Conservation (phyloP, 37 sponge, comb jelly and placozoan genomes). For the Hormiphora californensis region DNA sequence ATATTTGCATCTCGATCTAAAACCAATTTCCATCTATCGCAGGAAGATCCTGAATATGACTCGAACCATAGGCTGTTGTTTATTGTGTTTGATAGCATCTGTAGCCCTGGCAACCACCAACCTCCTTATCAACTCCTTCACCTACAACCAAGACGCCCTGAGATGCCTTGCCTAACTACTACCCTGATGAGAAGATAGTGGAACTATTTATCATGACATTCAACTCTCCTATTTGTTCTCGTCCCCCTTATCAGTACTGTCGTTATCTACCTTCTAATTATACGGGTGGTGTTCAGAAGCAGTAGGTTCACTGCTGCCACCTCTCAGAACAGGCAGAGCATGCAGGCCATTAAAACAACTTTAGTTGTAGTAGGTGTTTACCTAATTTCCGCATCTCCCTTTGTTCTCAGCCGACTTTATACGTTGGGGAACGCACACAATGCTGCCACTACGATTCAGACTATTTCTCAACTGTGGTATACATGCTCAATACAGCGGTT, state of each 20-base stretch:
- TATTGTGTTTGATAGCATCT: neutral
- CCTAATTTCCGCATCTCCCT: neutral
- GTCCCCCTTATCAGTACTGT: neutral
- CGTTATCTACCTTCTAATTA: neutral
- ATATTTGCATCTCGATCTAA: neutral
- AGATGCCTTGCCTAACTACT: neutral
- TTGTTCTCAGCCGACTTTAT: neutral
- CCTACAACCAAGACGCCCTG: neutral
- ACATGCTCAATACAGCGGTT: neutral
- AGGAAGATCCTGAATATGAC: neutral
- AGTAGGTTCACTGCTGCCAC: neutral
- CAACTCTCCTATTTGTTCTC: neutral
- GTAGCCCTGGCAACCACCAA: neutral
- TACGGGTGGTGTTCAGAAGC: neutral
- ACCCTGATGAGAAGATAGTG: neutral
- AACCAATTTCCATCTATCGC: neutral
- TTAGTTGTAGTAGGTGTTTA: neutral
- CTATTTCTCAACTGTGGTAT: neutral
- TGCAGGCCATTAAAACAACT: neutral
- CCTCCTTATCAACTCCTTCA: neutral
- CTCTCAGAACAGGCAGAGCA: neutral
- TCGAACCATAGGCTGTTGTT: neutral
- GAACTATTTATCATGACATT: neutral
- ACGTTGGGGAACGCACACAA: neutral
- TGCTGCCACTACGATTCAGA: neutral